Conservation (phyloP, 1,140 invertebrate genomes). For the Brevipalpus yothersi region DNA sequence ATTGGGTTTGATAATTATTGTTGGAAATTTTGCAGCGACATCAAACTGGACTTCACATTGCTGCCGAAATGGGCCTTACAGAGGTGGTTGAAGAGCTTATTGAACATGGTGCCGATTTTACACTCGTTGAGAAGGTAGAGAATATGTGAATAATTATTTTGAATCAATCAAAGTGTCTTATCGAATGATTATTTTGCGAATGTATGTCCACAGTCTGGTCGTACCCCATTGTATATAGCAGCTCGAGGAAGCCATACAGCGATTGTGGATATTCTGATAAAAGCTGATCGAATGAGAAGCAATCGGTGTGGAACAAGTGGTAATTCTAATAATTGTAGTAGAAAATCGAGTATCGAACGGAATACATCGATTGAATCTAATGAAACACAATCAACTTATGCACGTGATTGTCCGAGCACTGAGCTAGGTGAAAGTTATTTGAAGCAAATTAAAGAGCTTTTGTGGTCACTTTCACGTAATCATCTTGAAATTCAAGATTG, state of each 20-base stretch:
- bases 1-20: not conserved
- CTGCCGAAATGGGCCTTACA: conserved; percentile 41
- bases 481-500: conserved; percentile 37
- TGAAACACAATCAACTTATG: conserved; percentile 1
- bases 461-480: conserved; percentile 41
- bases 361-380: not conserved
- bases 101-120: conserved; percentile 34
- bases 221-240: conserved; percentile 40
- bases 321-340: too few species aligned
- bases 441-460: conserved; percentile 23
- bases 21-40: conserved; percentile 7
- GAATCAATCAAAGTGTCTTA: not conserved
- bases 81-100: conserved; percentile 37
- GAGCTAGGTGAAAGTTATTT: conserved; percentile 8
- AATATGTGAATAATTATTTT: not conserved
- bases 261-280: conserved; percentile 57
- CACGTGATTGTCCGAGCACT: not conserved
- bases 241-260: conserved; percentile 54
- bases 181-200: not conserved
- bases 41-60: conserved; percentile 43
- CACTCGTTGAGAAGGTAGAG: conserved; percentile 33
- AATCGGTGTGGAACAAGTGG: not conserved
- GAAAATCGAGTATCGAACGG: not conserved
- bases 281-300: conserved; percentile 25
- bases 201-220: conserved; percentile 25